Conservation (phyloP, 2,797 vertebrate genomes). For the Scarus forsteni region DNA sequence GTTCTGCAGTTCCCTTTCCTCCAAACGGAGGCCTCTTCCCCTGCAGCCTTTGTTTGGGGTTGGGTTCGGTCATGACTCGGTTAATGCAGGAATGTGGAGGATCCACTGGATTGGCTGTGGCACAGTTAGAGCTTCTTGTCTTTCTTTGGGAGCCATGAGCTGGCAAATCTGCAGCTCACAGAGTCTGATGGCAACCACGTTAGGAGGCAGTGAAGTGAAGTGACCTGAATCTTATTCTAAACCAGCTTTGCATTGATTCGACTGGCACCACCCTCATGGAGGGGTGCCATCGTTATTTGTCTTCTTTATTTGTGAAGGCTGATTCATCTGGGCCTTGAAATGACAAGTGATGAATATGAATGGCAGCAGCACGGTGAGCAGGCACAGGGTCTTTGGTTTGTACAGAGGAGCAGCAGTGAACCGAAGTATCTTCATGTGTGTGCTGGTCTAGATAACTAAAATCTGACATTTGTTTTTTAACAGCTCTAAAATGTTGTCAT, state of each 20-base stretch:
- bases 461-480: background rate
- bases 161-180: conserved; percentile 11
- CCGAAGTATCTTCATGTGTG: background rate
- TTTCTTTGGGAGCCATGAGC: conserved; percentile 7
- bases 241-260: conserved; percentile 18
- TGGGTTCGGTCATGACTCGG: background rate
- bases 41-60: background rate
- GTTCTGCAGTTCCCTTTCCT: background rate
- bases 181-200: conserved; percentile 10
- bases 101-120: background rate
- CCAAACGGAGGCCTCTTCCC: background rate
- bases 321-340: conserved; percentile 9
- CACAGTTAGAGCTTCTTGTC: background rate
- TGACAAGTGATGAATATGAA: conserved; percentile 26
- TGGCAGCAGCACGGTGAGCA: conserved; percentile 4
- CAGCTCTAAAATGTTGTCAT: too few species aligned
- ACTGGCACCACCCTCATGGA: background rate
- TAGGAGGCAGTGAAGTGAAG: conserved; percentile 15
- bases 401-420: background rate
- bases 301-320: background rate
- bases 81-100: background rate
- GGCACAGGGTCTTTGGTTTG: conserved; percentile 5
- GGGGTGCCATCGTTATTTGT: conserved; percentile 13
- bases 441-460: background rate
- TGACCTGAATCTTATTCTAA: conserved; percentile 23